Conservation (phyloP, 53 echinoderm and acorn worm genomes). For the Astropecten irregularis region DNA sequence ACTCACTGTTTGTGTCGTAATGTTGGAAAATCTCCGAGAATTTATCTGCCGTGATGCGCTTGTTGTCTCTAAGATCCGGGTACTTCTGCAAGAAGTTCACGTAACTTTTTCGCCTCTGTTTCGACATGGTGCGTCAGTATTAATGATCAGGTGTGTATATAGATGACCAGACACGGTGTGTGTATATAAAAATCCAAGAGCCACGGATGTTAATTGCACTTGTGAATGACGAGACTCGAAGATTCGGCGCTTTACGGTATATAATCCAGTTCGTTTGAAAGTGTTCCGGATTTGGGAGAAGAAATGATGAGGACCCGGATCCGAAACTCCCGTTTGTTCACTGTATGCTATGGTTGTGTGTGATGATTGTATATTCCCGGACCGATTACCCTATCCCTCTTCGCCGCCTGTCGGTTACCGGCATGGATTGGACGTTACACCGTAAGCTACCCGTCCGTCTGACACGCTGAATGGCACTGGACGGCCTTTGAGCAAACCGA, state of each 20-base stretch:
- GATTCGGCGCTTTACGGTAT: background rate
- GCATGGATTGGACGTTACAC: background rate
- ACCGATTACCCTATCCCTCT: background rate
- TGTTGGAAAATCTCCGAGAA: constrained; percentile 86
- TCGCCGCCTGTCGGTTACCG: background rate
- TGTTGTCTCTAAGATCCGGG: constrained; percentile 30
- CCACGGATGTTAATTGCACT: background rate
- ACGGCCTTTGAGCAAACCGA: background rate
- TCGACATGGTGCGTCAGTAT: constrained; percentile 7
- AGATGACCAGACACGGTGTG: background rate
- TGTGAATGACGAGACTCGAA: background rate
- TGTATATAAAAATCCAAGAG: background rate
- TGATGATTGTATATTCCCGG: background rate
- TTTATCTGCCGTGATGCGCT: constrained; percentile 75
- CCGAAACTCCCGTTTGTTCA: too few species aligned
- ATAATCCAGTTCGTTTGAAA: background rate
- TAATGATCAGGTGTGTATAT: too few species aligned
- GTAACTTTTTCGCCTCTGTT: constrained; percentile 53
- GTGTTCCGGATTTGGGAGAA: background rate
- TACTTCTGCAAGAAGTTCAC: constrained; percentile 77
- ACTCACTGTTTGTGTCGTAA: constrained; percentile 92
- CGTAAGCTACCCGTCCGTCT: too few species aligned
- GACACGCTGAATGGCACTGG: constrained; percentile 1
- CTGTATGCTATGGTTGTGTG: too few species aligned
- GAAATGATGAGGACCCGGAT: too few species aligned